These are phyloP conservation scores for Arion vulgaris DNA, from an alignment of 1,140 invertebrate genomes.

Conservation along the genomic window DNA sequence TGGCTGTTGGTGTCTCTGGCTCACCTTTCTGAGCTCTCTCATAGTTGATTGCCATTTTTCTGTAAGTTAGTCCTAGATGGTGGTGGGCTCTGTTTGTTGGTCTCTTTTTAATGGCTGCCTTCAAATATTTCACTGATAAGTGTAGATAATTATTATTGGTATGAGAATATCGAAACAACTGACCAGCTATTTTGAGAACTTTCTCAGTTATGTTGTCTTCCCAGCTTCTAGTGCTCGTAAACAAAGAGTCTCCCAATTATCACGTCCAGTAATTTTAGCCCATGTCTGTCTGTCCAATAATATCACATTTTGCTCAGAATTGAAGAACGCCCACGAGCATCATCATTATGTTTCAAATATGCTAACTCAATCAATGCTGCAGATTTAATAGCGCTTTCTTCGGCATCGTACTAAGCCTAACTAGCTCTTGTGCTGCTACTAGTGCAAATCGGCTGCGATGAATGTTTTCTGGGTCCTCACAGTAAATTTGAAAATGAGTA, in stretches of 20 bases:
- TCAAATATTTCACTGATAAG: neutral
- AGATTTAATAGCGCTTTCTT: neutral
- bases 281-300: neutral
- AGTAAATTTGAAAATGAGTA: neutral
- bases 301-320: neutral
- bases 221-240: neutral
- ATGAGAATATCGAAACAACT: neutral
- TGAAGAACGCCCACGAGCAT: neutral
- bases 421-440: neutral
- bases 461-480: neutral
- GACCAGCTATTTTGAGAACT: neutral
- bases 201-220: neutral
- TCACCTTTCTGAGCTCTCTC: neutral
- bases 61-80: neutral
- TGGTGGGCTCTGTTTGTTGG: neutral
- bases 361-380: conserved; percentile 4
- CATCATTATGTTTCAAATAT: neutral
- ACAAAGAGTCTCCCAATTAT: neutral
- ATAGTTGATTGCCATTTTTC: neutral
- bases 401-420: neutral
- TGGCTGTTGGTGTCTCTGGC: neutral
- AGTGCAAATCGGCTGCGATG: neutral
- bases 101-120: neutral
- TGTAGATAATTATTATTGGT: neutral
- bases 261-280: neutral